phyloP scores from a whole-genome alignment of 2,113 vertebrate species.

The Sarotherodon lohbergeri region DNA sequence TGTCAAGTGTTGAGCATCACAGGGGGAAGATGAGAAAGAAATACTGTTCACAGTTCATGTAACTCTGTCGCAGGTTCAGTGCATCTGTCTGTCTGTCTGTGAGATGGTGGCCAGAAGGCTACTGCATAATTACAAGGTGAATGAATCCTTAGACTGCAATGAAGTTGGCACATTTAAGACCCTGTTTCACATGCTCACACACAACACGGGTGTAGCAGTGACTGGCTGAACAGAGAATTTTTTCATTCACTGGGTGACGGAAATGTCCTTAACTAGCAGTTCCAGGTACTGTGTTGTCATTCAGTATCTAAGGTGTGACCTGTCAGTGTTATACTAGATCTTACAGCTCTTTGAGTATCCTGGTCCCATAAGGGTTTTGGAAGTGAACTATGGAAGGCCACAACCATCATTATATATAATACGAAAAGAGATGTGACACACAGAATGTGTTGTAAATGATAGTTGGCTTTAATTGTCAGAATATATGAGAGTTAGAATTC shows the following conservation, averaged over 20 bases:
- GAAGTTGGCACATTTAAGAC: background rate
- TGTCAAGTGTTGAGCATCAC: constrained; percentile 39
- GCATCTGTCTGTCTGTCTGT: constrained; percentile 3
- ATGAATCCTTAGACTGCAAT: constrained; percentile 3
- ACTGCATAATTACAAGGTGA: constrained; percentile 26
- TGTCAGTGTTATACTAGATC: background rate
- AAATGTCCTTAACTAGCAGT: background rate
- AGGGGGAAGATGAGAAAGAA: constrained; percentile 25
- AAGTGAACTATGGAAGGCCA: background rate
- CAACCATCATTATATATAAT: background rate
- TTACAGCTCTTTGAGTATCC: background rate
- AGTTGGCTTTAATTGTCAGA: background rate
- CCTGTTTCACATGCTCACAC: background rate
- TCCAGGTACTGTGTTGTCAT: background rate
- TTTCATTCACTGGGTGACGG: background rate
- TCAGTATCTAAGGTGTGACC: background rate
- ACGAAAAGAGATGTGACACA: background rate
- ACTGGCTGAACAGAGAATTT: background rate
- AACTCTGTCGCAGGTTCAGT: constrained; percentile 16
- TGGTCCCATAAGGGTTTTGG: background rate
- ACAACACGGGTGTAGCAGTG: background rate
- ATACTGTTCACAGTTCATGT: constrained; percentile 24
- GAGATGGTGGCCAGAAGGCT: constrained; percentile 9
- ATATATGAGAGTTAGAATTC: background rate
- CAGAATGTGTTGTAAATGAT: background rate